Evolutionary conservation across 2,888 invertebrate species (phyloP).

Genomic region (Caenorhabditis sp.): DNA sequence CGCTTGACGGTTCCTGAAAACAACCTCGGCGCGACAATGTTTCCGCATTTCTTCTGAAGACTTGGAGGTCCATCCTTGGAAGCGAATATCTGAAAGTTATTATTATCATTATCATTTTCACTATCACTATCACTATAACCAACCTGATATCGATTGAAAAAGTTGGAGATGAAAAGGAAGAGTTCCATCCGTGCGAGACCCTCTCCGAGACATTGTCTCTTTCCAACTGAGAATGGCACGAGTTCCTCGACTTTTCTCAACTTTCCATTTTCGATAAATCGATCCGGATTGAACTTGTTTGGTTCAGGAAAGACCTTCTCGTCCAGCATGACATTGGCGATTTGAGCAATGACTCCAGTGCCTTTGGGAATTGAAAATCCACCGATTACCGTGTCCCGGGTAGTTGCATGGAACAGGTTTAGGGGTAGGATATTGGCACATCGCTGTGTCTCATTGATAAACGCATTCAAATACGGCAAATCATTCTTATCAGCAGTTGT

Average conservation of each 20-base stretch:
- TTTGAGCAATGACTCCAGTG: constrained; percentile 64
- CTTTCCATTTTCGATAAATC: constrained; percentile 74
- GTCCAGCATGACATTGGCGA: constrained; percentile 60
- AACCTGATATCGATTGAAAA: constrained; percentile 55
- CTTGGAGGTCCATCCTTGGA: constrained; percentile 14
- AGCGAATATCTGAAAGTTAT: constrained; percentile 21
- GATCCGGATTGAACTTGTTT: constrained; percentile 69
- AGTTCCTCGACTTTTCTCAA: constrained; percentile 57
- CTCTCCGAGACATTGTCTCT: constrained; percentile 54
- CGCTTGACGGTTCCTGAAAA: background rate
- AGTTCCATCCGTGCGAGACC: constrained; percentile 61
- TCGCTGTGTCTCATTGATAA: constrained; percentile 67
- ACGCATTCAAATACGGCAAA: constrained; percentile 64
- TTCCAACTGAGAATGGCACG: constrained; percentile 59
- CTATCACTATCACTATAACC: too few relatives aligned
- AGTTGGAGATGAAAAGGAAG: constrained; percentile 47
- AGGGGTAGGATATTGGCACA: constrained; percentile 63
- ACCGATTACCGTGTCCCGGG: constrained; percentile 44
- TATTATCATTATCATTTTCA: background rate
- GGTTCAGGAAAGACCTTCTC: constrained; percentile 73
- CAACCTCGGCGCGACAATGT: constrained; percentile 5
- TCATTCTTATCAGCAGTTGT: constrained; percentile 67
- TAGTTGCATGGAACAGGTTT: constrained; percentile 56
- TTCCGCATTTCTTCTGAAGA: constrained; percentile 33
- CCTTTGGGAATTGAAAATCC: constrained; percentile 53